phyloP scores from a whole-genome alignment of 2,797 vertebrate genomes.

The Alfaro cultratus region DNA sequence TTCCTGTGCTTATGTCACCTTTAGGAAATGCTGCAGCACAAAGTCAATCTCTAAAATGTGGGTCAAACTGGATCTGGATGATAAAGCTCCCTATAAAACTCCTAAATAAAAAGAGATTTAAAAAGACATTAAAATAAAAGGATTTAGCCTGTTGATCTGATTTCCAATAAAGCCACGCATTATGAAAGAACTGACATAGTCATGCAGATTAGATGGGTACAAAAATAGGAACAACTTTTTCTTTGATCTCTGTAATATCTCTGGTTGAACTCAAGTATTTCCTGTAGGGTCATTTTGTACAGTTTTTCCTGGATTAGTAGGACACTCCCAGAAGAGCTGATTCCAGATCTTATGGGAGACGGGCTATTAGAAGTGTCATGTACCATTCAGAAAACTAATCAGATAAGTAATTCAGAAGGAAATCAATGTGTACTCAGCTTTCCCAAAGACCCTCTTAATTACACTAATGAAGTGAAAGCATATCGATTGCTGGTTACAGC shows the following conservation, averaged over 20 bases:
- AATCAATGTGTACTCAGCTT: constrained; percentile 41
- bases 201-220: background rate
- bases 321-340: constrained; percentile 4
- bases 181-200: background rate
- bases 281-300: background rate
- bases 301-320: background rate
- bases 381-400: constrained; percentile 11
- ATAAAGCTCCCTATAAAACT: background rate
- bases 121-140: background rate
- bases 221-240: background rate
- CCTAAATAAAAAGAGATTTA: background rate
- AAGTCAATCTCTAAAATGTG: background rate
- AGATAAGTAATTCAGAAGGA: constrained; percentile 16
- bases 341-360: constrained; percentile 12
- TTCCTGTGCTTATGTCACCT: background rate
- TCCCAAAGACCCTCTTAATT: constrained; percentile 42
- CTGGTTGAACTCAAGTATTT: background rate
- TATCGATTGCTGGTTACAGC: constrained; percentile 40
- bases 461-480: constrained; percentile 37
- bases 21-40: background rate
- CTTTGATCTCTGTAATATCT: background rate
- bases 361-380: constrained; percentile 14
- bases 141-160: background rate
- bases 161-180: background rate
- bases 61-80: constrained; percentile 4